Evolutionary conservation across 2,888 invertebrate species (phyloP), one percentile per base, ranked within the genome.

Genomic region (Mechanitis messenoides): DNA sequence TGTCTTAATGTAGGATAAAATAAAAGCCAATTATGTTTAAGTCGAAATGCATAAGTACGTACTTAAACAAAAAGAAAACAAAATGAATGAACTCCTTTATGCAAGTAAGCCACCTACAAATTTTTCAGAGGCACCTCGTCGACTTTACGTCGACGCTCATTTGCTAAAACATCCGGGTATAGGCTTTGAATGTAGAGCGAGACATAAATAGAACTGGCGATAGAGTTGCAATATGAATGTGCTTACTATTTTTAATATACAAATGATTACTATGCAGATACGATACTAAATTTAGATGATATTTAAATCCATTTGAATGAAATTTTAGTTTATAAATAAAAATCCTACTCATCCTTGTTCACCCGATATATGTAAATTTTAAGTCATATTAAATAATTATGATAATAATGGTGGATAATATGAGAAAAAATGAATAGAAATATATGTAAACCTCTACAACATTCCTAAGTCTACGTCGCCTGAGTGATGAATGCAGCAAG

Each of bases 401-500:
- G 6, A 42, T 42, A 42, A 42, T 11, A 9, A 42, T 9, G 7
- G 9, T 42, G 6, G 3, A 9, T 7, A 11, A 9, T 9, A 42
- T 42, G 42, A 3, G 7, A 9, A 42, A 42, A 11, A 11, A 42
- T 3, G 0, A 42, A 42, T 3, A 42, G 11, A 9, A 38, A 38
- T 38, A 7, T 42, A 42, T 1, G 42, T 9, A 50, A 50, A 50
- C 50, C 31, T 50, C 50, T 50, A 50, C 9, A 28, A 28, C 28
- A 50, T 46, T 57, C 12, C 20, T 20, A 62, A 7, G 38, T 65
- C 70, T 66, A 60, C 65, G 62, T 63, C 66, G 69, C 68, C 73
- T 67, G 68, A 65, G 83, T 87, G 87, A 87, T 85, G 84, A 80
- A 87, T 87, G 84, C 81, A 77, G 77, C 79, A 77, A 85, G 84